Evolutionary conservation across 1,140 invertebrate genomes (phyloP).

Genomic region (Chrysoperla carnea): DNA sequence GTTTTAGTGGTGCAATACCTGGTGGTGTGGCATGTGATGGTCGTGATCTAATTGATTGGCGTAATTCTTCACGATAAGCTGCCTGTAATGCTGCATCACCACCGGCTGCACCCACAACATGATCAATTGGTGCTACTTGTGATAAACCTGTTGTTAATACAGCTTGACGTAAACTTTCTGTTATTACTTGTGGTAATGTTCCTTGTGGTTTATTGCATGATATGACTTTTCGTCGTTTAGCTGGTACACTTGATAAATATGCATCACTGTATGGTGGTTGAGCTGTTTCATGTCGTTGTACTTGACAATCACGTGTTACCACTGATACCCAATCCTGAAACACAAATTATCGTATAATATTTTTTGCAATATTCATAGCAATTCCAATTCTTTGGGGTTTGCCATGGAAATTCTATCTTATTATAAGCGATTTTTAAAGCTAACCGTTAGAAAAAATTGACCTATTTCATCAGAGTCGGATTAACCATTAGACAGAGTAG

Average conservation of each 20-base stretch:
- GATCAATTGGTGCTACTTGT: constrained; percentile 25
- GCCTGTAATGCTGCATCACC: constrained; percentile 22
- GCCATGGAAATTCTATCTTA: too few relatives aligned
- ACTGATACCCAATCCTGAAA: constrained; percentile 64
- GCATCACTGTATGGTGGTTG: constrained; percentile 54
- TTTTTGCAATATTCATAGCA: too few relatives aligned
- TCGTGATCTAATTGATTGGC: constrained; percentile 19
- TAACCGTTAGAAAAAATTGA: too few relatives aligned
- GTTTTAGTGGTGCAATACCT: constrained; percentile 10
- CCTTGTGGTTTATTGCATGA: constrained; percentile 24
- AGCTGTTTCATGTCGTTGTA: constrained; percentile 34
- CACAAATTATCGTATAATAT: too few relatives aligned
- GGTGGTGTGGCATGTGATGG: constrained; percentile 29
- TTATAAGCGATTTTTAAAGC: too few relatives aligned
- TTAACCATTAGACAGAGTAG: too few relatives aligned
- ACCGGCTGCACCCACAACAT: constrained; percentile 18
- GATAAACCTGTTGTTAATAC: constrained; percentile 27
- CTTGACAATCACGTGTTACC: constrained; percentile 50
- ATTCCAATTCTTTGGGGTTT: too few relatives aligned
- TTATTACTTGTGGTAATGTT: constrained; percentile 20
- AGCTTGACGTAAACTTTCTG: constrained; percentile 30
- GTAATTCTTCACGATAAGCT: constrained; percentile 26
- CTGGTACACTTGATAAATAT: constrained; percentile 65
- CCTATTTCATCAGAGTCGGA: too few relatives aligned
- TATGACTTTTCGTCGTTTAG: constrained; percentile 58